Conservation (phyloP, 1,140 invertebrate species). For the Calycopis cecrops region DNA sequence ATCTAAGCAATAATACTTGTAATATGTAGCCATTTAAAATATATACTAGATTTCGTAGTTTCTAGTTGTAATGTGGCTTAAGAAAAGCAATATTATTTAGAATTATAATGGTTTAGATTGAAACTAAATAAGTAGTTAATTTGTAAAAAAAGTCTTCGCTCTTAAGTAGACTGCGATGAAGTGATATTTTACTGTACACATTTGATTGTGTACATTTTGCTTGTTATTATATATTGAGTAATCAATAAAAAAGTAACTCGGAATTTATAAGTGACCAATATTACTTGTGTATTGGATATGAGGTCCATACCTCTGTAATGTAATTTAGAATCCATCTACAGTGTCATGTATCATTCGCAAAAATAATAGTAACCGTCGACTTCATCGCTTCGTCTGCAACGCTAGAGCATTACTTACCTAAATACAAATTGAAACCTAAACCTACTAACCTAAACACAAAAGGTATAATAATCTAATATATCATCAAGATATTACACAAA, state of each 20-base stretch:
- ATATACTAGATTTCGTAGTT: constrained; percentile 15
- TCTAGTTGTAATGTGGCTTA: constrained; percentile 22
- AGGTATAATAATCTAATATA: too few species aligned
- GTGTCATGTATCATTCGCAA: too few species aligned
- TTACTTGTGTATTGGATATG: background rate
- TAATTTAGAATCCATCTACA: background rate
- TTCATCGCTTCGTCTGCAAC: too few species aligned
- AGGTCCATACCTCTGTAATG: constrained; percentile 5
- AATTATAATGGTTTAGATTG: constrained; percentile 21
- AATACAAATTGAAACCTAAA: too few species aligned
- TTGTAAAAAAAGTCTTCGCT: constrained; percentile 12
- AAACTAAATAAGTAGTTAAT: constrained; percentile 3
- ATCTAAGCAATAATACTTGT: constrained; percentile 43
- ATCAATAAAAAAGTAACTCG: background rate
- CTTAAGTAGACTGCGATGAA: constrained; percentile 23
- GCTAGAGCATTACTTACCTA: too few species aligned
- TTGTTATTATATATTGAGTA: constrained; percentile 2
- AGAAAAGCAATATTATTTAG: constrained; percentile 36
- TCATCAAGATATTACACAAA: too few species aligned
- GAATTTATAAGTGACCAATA: constrained; percentile 7
- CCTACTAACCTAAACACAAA: too few species aligned
- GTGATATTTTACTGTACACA: constrained; percentile 15
- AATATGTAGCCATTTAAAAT: constrained; percentile 17
- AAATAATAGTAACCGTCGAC: too few species aligned
- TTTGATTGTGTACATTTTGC: background rate